Conservation (phyloP, 2,797 vertebrate genomes). For the Tauraco hartlaubi region DNA sequence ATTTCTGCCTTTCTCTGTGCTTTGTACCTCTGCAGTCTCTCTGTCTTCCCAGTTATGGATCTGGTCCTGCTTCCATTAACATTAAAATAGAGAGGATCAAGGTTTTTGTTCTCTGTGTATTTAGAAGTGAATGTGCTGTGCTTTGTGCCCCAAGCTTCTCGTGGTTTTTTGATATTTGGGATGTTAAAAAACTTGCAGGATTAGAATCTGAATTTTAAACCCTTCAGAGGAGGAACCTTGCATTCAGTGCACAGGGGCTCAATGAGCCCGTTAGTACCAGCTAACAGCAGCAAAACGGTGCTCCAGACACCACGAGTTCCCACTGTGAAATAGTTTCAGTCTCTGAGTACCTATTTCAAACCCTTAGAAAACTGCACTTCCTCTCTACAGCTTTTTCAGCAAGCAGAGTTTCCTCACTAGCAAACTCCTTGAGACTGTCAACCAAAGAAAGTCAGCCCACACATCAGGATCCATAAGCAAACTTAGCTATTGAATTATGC, state of each 20-base stretch:
- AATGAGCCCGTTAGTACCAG: background rate
- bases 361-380: background rate
- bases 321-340: background rate
- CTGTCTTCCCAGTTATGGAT: background rate
- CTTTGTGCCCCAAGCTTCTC: background rate
- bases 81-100: background rate
- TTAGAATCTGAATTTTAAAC: background rate
- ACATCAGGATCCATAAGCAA: background rate
- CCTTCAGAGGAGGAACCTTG: background rate
- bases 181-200: background rate
- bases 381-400: background rate
- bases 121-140: background rate
- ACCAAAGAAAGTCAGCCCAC: background rate
- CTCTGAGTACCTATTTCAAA: background rate
- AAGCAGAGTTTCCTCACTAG: background rate
- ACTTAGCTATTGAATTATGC: background rate
- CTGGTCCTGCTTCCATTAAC: conserved; percentile 10
- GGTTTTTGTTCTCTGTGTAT: background rate
- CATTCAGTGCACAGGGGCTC: background rate
- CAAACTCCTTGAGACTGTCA: background rate
- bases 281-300: background rate
- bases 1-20: conserved; percentile 4
- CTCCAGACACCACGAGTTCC: background rate
- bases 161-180: background rate
- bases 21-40: conserved; percentile 44